phyloP scores from a whole-genome alignment of 2,888 invertebrate species.

The Perizoma flavofasciatum region DNA sequence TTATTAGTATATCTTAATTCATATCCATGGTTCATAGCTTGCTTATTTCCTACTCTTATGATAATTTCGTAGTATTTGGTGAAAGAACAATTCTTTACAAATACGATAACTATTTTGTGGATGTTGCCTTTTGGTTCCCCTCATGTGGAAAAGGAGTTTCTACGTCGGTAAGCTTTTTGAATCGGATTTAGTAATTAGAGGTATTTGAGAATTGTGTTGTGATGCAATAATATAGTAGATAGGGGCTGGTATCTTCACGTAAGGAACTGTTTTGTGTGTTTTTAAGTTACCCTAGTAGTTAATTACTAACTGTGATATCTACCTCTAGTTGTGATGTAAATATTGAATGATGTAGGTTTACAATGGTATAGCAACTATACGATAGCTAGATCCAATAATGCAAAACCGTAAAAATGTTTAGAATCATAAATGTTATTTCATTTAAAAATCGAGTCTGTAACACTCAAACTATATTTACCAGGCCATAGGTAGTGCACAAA shows the following conservation, averaged over 20 bases:
- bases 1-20: conserved; percentile 1
- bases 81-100: conserved; percentile 70
- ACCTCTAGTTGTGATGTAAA: too few species aligned
- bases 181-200: conserved; percentile 75
- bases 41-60: conserved; percentile 3
- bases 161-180: conserved; percentile 66
- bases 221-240: conserved; percentile 49
- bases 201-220: conserved; percentile 47
- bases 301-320: too few species aligned
- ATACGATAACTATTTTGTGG: conserved; percentile 69
- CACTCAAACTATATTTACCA: too few species aligned
- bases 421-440: too few species aligned
- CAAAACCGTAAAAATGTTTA: too few species aligned
- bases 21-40: conserved; percentile 11
- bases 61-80: conserved; percentile 49
- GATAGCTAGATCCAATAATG: too few species aligned
- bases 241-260: conserved; percentile 38
- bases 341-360: too few species aligned
- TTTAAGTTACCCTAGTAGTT: not conserved
- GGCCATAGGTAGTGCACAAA: too few species aligned
- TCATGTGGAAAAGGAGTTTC: conserved; percentile 70
- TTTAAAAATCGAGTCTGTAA: too few species aligned
- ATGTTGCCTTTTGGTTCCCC: conserved; percentile 60
- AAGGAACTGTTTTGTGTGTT: conserved; percentile 15
- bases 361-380: too few species aligned